Percentiles rank a stretch among this genome's conserved stretches.
Conservation (phyloP, 2,113 vertebrate species). For the Gymnocephalus cernua region DNA sequence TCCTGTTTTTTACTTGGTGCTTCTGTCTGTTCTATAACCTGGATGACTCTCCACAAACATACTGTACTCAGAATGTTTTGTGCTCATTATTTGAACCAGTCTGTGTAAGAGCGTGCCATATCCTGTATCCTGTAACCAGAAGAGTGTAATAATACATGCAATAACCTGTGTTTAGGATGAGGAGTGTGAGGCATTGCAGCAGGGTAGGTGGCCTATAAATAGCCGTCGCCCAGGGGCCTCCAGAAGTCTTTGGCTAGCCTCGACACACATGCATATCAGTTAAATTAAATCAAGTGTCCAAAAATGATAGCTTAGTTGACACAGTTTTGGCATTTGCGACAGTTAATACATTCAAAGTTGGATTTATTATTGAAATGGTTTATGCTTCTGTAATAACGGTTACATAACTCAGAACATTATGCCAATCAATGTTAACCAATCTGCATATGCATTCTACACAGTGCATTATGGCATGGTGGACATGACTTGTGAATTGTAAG, state of each 20-base stretch:
- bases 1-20: background rate
- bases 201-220: slow-evolving; percentile 74
- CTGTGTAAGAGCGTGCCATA: background rate
- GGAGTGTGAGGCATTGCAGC: slow-evolving; percentile 64
- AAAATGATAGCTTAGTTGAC: background rate
- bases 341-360: background rate
- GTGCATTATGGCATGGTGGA: slow-evolving; percentile 17
- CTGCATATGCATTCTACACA: slow-evolving; percentile 17
- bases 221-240: slow-evolving; percentile 65
- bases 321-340: slow-evolving; percentile 9
- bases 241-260: slow-evolving; percentile 71
- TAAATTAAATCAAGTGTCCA: slow-evolving; percentile 12
- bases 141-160: slow-evolving; percentile 44
- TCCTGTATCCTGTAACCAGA: slow-evolving; percentile 23
- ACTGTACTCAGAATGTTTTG: background rate
- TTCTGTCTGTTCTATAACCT: slow-evolving; percentile 1
- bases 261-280: slow-evolving; percentile 30
- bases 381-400: background rate
- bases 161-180: slow-evolving; percentile 64
- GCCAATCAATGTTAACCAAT: slow-evolving; percentile 21
- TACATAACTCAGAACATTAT: slow-evolving; percentile 27
- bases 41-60: background rate
- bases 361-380: background rate
- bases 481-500: slow-evolving; percentile 49
- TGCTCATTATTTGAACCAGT: background rate